phyloP scores from a whole-genome alignment of 2,113 vertebrate genomes.

The Poeciliopsis turrubarensis region DNA sequence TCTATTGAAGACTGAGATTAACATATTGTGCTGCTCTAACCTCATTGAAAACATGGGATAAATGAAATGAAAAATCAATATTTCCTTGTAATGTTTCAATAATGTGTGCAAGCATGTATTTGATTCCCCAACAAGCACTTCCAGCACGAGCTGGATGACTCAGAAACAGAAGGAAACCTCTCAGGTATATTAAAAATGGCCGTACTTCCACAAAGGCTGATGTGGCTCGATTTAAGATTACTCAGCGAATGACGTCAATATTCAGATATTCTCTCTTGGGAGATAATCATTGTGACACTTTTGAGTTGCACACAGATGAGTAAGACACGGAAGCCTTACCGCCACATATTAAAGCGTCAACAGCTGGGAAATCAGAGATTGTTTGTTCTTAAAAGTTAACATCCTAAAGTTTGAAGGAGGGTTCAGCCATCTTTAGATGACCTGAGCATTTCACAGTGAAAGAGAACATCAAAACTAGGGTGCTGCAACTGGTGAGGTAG shows the following conservation, averaged over 20 bases:
- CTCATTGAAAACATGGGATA: neutral
- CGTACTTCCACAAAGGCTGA: too few species aligned
- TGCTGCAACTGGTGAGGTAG: neutral
- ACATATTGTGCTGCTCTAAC: neutral
- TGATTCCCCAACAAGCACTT: neutral
- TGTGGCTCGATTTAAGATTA: too few species aligned
- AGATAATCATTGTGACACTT: neutral
- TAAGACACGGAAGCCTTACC: too few species aligned
- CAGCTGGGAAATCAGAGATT: too few species aligned
- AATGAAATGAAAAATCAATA: neutral
- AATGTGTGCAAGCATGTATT: neutral
- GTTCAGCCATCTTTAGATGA: neutral
- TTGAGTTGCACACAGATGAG: neutral
- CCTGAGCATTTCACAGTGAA: neutral
- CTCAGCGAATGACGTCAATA: too few species aligned
- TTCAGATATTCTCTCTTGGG: too few species aligned
- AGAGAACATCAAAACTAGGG: neutral
- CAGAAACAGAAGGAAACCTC: neutral
- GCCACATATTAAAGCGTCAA: neutral
- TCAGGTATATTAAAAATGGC: neutral
- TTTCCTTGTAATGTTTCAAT: neutral
- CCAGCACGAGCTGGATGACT: neutral
- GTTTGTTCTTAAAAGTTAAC: too few species aligned
- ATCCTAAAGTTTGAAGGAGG: too few species aligned
- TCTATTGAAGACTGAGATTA: neutral